Conservation (phyloP, 2,113 vertebrate genomes). For the Brevimyrus niger region DNA sequence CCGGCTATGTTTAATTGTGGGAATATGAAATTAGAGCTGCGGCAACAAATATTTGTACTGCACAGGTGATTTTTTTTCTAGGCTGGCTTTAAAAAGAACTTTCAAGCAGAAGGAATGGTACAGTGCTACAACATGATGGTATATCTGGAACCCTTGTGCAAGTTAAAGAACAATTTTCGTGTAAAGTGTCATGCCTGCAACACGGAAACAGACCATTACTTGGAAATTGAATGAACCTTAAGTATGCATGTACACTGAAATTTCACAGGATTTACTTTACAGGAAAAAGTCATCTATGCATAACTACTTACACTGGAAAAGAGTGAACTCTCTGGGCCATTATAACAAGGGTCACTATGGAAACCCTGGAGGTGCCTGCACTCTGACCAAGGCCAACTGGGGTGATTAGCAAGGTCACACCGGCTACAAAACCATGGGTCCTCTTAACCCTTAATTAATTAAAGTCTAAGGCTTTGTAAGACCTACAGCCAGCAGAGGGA, state of each 20-base stretch:
- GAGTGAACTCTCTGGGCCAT: neutral
- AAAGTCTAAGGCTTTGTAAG: neutral
- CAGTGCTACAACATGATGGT: too few relatives aligned
- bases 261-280: neutral
- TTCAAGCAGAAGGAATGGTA: too few relatives aligned
- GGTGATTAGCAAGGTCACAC: neutral
- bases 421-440: neutral
- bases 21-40: too few relatives aligned
- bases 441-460: neutral
- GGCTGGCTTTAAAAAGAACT: too few relatives aligned
- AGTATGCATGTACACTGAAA: neutral
- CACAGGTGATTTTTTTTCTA: too few relatives aligned
- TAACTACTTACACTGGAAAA: neutral
- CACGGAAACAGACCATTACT: neutral
- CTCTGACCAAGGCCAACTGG: neutral
- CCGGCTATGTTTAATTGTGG: too few relatives aligned
- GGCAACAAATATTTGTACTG: too few relatives aligned
- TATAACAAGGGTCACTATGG: neutral
- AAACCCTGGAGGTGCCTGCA: neutral
- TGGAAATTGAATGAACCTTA: neutral
- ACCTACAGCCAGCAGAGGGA: neutral
- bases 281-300: neutral
- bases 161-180: too few relatives aligned
- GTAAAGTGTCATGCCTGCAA: too few relatives aligned
- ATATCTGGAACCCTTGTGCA: too few relatives aligned